These are phyloP conservation scores for Hormiphora californensis DNA, from an alignment of 37 sponge, comb jelly and placozoan species.

Conservation along the genomic window DNA sequence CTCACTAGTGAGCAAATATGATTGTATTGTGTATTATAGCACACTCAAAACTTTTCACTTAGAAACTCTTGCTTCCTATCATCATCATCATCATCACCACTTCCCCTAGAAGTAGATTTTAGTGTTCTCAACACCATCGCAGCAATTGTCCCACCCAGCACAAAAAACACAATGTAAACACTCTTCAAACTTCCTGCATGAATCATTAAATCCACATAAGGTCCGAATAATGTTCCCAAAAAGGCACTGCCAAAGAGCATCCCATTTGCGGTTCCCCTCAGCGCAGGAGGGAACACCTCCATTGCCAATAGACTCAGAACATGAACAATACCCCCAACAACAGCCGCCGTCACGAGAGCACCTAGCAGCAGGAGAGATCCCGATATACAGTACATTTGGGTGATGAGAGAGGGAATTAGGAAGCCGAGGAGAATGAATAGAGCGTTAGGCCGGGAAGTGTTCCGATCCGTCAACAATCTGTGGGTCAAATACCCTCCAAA, in stretches of 20 bases:
- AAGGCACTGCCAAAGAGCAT: not conserved
- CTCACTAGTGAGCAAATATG: no score
- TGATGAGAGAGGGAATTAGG: not conserved
- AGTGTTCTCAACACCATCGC: no score
- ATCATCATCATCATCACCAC: no score
- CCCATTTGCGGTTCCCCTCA: not conserved
- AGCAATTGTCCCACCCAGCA: not conserved
- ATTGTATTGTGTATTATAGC: no score
- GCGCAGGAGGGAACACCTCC: not conserved
- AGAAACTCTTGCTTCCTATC: no score
- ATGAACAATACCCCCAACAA: conserved; percentile 9
- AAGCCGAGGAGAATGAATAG: not conserved
- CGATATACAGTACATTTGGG: conserved; percentile 22
- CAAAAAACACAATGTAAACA: conserved; percentile 45
- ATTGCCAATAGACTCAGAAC: not conserved
- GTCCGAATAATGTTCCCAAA: conserved; percentile 6
- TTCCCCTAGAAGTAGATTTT: no score
- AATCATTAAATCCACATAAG: not conserved
- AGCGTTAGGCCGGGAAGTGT: not conserved
- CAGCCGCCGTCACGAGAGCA: not conserved
- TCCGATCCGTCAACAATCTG: not conserved
- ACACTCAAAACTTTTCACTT: no score
- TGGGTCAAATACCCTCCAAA: not conserved
- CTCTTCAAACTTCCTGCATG: not conserved
- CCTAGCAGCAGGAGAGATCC: not conserved